phyloP scores from a whole-genome alignment of 2,888 invertebrate species.

The Rhamnusium bicolor region DNA sequence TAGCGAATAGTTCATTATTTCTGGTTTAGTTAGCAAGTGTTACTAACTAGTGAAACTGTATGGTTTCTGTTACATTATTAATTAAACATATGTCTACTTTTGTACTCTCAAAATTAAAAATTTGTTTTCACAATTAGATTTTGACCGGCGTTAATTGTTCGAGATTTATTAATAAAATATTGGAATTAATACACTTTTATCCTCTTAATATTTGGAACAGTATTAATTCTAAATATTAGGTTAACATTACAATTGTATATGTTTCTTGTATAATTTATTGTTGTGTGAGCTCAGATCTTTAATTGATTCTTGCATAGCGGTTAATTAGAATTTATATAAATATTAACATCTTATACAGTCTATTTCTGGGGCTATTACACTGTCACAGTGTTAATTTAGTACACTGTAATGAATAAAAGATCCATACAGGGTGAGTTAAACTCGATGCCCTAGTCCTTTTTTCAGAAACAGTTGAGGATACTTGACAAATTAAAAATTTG shows the following conservation, averaged over 20 bases:
- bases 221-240: conserved; percentile 11
- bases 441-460: too few relatives aligned
- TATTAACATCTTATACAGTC: conserved; percentile 4
- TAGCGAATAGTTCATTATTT: conserved; percentile 45
- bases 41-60: conserved; percentile 58
- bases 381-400: neutral
- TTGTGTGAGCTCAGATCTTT: neutral
- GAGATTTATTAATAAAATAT: conserved; percentile 8
- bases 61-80: conserved; percentile 32
- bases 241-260: neutral
- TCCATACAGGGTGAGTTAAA: too few relatives aligned
- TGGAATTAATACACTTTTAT: neutral
- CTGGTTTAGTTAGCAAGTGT: conserved; percentile 66
- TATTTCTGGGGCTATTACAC: neutral
- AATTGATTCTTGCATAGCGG: conserved; percentile 2
- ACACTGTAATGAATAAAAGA: neutral
- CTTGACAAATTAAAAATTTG: too few relatives aligned
- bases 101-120: conserved; percentile 9
- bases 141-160: neutral
- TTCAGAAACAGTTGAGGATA: too few relatives aligned
- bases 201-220: conserved; percentile 3
- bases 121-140: conserved; percentile 14
- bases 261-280: neutral
- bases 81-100: conserved; percentile 17
- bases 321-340: conserved; percentile 15